Evolutionary conservation across 2,113 vertebrate genomes (phyloP).

Genomic region (Campylomormyrus tamandua): DNA sequence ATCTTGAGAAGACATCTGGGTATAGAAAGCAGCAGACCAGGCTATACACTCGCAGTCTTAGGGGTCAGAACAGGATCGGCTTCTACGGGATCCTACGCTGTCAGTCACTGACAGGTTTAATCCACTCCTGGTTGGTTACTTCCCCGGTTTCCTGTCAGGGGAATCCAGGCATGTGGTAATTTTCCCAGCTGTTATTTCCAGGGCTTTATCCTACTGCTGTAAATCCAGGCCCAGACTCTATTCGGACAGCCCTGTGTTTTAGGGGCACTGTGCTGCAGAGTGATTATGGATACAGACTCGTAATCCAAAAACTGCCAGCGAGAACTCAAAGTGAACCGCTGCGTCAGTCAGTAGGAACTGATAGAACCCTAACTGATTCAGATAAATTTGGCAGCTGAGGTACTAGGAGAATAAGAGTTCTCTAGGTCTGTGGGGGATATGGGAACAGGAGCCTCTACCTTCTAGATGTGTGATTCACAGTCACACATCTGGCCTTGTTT

Average conservation of each 20-base stretch:
- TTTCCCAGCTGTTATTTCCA: background rate
- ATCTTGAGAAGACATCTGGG: background rate
- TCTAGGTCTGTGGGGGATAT: background rate
- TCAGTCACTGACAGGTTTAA: background rate
- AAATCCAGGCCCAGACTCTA: background rate
- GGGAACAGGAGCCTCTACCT: background rate
- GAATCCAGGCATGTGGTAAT: background rate
- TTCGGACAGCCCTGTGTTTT: background rate
- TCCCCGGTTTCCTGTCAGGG: background rate
- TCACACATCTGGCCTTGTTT: background rate
- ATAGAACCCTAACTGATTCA: background rate
- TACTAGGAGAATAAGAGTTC: background rate
- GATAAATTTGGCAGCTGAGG: background rate
- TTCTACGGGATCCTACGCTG: background rate
- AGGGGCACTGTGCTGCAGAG: background rate
- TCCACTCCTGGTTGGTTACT: background rate
- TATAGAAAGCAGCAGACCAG: background rate
- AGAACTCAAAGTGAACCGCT: background rate
- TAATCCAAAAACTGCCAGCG: background rate
- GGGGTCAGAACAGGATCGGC: background rate
- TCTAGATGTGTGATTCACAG: background rate
- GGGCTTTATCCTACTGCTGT: background rate
- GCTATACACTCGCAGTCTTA: background rate
- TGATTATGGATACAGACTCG: background rate
- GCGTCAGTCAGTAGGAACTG: background rate